These are phyloP conservation scores for Xestia c-nigrum DNA, from an alignment of 2,888 invertebrate species.

Conservation along the genomic window DNA sequence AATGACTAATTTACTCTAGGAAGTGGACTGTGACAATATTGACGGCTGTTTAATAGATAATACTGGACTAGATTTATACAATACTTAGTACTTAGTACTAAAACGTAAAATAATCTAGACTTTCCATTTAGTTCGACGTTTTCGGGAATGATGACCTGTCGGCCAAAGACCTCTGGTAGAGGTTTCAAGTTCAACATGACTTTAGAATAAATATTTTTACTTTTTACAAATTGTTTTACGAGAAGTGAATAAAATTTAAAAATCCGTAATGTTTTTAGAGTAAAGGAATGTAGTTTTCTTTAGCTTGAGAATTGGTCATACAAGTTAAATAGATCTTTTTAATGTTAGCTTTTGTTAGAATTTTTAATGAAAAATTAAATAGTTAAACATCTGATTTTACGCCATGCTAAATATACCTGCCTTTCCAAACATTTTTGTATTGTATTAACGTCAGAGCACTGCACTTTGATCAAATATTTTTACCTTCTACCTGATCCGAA, in stretches of 20 bases:
- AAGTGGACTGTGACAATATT: conserved; percentile 6
- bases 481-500: background rate
- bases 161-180: background rate
- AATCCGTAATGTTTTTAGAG: background rate
- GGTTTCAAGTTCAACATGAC: conserved; percentile 17
- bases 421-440: background rate
- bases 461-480: conserved; percentile 2
- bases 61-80: too few relatives aligned
- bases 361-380: background rate
- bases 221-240: background rate
- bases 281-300: background rate
- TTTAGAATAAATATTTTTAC: background rate
- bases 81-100: background rate
- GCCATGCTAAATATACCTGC: background rate
- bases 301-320: background rate
- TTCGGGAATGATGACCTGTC: background rate
- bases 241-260: background rate
- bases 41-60: background rate
- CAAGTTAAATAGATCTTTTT: background rate
- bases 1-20: background rate
- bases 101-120: background rate
- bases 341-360: background rate
- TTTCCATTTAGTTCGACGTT: background rate
- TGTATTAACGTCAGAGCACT: background rate
- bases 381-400: background rate